phyloP scores from a whole-genome alignment of 2,113 vertebrate species.

The Scomber japonicus region DNA sequence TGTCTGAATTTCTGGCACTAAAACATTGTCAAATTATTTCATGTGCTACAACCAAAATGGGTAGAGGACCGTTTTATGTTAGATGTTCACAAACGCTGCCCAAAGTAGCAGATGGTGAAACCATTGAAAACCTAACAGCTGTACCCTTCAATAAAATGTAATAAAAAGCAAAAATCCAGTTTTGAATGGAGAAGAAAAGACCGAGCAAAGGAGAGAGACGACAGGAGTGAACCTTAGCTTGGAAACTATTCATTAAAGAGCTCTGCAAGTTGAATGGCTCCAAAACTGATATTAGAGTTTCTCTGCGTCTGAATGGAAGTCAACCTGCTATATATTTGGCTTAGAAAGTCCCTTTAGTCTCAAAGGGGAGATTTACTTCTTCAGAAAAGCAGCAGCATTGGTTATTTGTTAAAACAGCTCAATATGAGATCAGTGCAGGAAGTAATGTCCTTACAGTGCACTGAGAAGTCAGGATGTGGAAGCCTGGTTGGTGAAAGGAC shows the following conservation, averaged over 20 bases:
- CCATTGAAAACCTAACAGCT: neutral
- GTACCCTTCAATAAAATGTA: neutral
- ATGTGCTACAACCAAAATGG: too few species aligned
- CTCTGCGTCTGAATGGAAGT: neutral
- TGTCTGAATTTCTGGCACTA: too few species aligned
- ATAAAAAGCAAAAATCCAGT: neutral
- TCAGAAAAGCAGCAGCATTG: too few species aligned
- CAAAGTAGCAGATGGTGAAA: constrained; percentile 2
- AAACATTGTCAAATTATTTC: too few species aligned
- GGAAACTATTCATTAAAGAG: constrained; percentile 22
- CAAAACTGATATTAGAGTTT: neutral
- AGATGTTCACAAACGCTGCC: neutral
- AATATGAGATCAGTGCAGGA: too few species aligned
- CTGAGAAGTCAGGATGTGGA: too few species aligned
- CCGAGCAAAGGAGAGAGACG: neutral
- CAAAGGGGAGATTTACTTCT: too few species aligned
- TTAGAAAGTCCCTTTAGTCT: too few species aligned
- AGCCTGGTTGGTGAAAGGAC: too few species aligned
- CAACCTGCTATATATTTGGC: neutral
- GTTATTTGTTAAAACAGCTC: too few species aligned
- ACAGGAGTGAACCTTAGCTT: constrained; percentile 3
- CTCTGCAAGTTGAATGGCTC: constrained; percentile 1
- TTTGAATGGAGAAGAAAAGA: neutral
- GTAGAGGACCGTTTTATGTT: neutral
- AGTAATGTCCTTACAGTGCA: too few species aligned